Conservation (phyloP, 2,797 vertebrate species). For the Pangasius larnaudii region DNA sequence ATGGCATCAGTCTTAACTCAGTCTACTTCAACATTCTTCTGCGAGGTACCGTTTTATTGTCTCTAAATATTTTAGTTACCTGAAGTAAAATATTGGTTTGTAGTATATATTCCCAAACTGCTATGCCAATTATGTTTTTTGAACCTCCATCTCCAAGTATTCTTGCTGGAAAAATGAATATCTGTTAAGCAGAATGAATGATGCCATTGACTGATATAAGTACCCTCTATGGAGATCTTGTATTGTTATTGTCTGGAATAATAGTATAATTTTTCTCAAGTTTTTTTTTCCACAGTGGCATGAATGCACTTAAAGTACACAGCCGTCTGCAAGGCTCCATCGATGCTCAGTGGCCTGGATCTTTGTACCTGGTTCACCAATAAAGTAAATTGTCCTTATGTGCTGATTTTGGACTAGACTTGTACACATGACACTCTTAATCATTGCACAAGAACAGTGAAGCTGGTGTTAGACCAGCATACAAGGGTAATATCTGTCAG, state of each 20-base stretch:
- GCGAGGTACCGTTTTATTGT: neutral
- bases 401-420: slow-evolving; percentile 37
- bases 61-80: neutral
- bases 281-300: slow-evolving; percentile 22
- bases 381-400: slow-evolving; percentile 33
- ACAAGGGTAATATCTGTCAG: slow-evolving; percentile 42
- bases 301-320: slow-evolving; percentile 47
- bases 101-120: slow-evolving; percentile 13
- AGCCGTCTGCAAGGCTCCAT: slow-evolving; percentile 44
- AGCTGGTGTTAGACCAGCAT: slow-evolving; percentile 44
- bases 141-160: neutral
- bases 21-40: neutral
- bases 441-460: slow-evolving; percentile 37
- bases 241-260: slow-evolving; percentile 41
- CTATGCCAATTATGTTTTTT: slow-evolving; percentile 11
- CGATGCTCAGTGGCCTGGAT: slow-evolving; percentile 54
- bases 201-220: slow-evolving; percentile 33
- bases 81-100: slow-evolving; percentile 23
- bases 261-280: slow-evolving; percentile 40
- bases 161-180: slow-evolving; percentile 42
- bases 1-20: neutral
- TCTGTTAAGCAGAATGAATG: slow-evolving; percentile 40
- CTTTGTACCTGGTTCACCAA: slow-evolving; percentile 50
- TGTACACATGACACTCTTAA: slow-evolving; percentile 18
- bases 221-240: slow-evolving; percentile 15